Evolutionary conservation across 2,888 invertebrate genomes (phyloP).

Genomic region (Nemotelus nigrinus): DNA sequence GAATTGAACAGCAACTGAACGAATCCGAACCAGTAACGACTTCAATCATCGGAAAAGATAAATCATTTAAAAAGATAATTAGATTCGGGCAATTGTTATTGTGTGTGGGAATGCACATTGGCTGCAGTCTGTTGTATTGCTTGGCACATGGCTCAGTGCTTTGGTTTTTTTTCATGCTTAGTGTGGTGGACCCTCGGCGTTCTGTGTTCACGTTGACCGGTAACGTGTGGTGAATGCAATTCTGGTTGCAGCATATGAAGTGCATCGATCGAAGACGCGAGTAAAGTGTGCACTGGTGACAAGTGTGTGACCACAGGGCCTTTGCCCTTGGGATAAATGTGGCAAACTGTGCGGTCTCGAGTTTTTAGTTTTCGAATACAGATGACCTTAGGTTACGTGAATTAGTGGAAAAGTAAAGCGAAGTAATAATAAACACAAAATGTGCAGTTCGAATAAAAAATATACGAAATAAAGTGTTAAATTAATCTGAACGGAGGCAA

Average conservation of each 20-base stretch:
- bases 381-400: neutral
- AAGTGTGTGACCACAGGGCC: conserved; percentile 14
- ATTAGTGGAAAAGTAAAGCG: neutral
- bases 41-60: conserved; percentile 35
- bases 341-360: neutral
- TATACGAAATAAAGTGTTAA: neutral
- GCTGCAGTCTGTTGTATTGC: neutral
- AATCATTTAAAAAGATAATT: conserved; percentile 43
- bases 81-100: conserved; percentile 32
- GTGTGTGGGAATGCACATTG: conserved; percentile 25
- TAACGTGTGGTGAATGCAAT: conserved; percentile 14
- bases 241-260: neutral
- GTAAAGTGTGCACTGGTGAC: conserved; percentile 13
- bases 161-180: neutral
- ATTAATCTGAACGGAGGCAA: too few relatives aligned
- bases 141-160: neutral
- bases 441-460: neutral
- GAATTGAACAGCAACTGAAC: neutral
- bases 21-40: conserved; percentile 6
- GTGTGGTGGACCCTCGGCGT: neutral
- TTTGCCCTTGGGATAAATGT: conserved; percentile 5
- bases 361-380: neutral
- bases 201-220: neutral
- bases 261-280: neutral
- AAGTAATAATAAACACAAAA: too few relatives aligned